Percentiles rank a stretch among this genome's conserved stretches.
Evolutionary conservation across 2,888 invertebrate genomes (phyloP).

Genomic region (Gortyna flavago): DNA sequence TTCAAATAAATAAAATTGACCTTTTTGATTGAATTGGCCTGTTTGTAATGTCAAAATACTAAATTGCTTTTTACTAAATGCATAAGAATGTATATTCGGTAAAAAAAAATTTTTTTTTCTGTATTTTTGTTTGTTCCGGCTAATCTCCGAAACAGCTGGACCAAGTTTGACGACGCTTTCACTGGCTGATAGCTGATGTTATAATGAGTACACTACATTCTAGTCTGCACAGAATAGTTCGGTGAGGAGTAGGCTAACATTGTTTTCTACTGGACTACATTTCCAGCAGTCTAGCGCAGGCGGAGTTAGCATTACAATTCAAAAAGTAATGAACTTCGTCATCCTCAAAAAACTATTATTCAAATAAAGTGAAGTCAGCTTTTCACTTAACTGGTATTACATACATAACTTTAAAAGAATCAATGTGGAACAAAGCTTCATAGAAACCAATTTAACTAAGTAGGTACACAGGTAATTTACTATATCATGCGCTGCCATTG

Average conservation of each 20-base stretch:
- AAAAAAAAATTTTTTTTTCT: too few relatives aligned
- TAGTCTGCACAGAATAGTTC: background rate
- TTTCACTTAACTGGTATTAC: background rate
- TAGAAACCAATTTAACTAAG: conserved; percentile 2
- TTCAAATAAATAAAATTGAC: too few relatives aligned
- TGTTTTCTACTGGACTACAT: background rate
- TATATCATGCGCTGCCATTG: background rate
- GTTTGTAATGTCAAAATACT: too few relatives aligned
- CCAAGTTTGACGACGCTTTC: too few relatives aligned
- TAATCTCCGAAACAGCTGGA: too few relatives aligned
- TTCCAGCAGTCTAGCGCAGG: background rate
- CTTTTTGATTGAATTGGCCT: too few relatives aligned
- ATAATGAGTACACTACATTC: too few relatives aligned
- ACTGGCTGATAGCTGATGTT: too few relatives aligned
- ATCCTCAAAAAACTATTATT: background rate
- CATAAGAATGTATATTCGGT: too few relatives aligned
- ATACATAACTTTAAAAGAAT: background rate
- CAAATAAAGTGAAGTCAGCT: background rate
- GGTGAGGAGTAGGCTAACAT: too few relatives aligned
- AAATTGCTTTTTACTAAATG: too few relatives aligned
- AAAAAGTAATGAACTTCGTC: background rate
- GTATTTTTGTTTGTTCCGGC: too few relatives aligned
- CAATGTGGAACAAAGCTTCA: conserved; percentile 2
- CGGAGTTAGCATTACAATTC: background rate
- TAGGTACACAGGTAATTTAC: background rate